Conservation (phyloP, 2,797 vertebrate species). For the Coregonus suidteri region DNA sequence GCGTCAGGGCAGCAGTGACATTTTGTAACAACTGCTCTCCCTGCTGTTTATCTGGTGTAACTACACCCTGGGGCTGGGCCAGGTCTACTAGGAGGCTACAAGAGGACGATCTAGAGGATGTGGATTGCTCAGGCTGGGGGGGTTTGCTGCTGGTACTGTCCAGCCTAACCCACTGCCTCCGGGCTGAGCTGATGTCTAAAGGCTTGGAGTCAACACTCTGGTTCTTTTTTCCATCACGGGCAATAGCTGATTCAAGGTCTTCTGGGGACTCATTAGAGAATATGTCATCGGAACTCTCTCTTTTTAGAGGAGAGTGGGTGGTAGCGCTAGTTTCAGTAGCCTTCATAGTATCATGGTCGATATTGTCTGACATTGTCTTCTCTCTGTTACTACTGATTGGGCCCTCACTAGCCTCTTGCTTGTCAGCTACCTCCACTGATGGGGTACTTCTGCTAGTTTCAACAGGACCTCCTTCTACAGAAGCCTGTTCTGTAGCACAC, state of each 20-base stretch:
- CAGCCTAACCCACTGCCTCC: constrained; percentile 31
- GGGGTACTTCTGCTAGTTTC: constrained; percentile 12
- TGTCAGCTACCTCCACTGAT: too few relatives aligned
- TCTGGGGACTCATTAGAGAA: constrained; percentile 24
- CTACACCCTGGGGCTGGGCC: constrained; percentile 25
- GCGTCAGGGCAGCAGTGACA: constrained; percentile 19
- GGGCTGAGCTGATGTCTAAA: constrained; percentile 30
- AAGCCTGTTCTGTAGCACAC: not conserved
- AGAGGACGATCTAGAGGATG: constrained; percentile 17
- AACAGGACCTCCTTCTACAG: not conserved
- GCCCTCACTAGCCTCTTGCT: too few relatives aligned
- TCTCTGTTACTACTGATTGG: not conserved
- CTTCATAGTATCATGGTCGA: not conserved
- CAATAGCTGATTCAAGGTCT: constrained; percentile 30
- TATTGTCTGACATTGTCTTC: not conserved
- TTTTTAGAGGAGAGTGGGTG: constrained; percentile 16
- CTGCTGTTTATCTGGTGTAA: constrained; percentile 58
- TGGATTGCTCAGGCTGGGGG: constrained; percentile 10
- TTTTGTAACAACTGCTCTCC: constrained; percentile 55
- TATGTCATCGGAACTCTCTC: constrained; percentile 18
- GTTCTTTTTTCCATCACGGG: constrained; percentile 53
- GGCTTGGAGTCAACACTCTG: constrained; percentile 32
- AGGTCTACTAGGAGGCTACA: constrained; percentile 8
- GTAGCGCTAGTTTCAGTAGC: not conserved
- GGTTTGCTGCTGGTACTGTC: constrained; percentile 35